Evolutionary conservation across 2,113 vertebrate species (phyloP).

Genomic region (Tachysurus fulvidraco): DNA sequence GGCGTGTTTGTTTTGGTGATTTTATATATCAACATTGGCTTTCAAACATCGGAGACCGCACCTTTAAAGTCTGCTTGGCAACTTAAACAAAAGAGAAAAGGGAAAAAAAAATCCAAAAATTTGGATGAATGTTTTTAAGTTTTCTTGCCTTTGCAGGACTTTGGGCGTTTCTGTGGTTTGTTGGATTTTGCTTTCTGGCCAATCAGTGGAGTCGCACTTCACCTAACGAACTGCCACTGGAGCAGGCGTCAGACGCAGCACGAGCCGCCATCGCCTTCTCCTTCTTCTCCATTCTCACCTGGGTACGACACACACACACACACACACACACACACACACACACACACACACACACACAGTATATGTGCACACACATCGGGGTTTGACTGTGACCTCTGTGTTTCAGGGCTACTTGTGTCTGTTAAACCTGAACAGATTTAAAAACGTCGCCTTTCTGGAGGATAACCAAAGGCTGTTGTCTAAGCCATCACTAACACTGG

Average conservation of each 20-base stretch:
- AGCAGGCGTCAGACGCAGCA: constrained; percentile 84
- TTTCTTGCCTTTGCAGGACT: constrained; percentile 37
- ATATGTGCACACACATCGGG: not conserved
- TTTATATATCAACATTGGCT: too few relatives aligned
- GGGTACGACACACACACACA: constrained; percentile 72
- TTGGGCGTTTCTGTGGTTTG: constrained; percentile 74
- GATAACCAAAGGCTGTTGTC: constrained; percentile 63
- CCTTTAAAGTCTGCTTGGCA: too few relatives aligned
- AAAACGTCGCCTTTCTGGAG: constrained; percentile 62
- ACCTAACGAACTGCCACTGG: constrained; percentile 68
- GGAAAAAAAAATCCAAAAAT: too few relatives aligned
- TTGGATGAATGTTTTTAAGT: too few relatives aligned
- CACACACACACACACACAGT: constrained; percentile 10
- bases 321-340: constrained; percentile 23
- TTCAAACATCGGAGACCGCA: too few relatives aligned
- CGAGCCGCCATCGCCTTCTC: constrained; percentile 79
- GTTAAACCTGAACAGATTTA: constrained; percentile 60
- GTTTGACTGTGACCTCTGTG: constrained; percentile 35
- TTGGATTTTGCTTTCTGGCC: constrained; percentile 76
- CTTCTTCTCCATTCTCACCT: constrained; percentile 91
- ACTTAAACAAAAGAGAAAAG: too few relatives aligned
- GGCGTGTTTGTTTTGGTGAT: too few relatives aligned
- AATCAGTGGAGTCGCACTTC: constrained; percentile 77
- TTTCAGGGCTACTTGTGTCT: constrained; percentile 69
- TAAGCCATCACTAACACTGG: constrained; percentile 43